phyloP scores from a whole-genome alignment of 2,797 vertebrate genomes.

The Alauda arvensis region DNA sequence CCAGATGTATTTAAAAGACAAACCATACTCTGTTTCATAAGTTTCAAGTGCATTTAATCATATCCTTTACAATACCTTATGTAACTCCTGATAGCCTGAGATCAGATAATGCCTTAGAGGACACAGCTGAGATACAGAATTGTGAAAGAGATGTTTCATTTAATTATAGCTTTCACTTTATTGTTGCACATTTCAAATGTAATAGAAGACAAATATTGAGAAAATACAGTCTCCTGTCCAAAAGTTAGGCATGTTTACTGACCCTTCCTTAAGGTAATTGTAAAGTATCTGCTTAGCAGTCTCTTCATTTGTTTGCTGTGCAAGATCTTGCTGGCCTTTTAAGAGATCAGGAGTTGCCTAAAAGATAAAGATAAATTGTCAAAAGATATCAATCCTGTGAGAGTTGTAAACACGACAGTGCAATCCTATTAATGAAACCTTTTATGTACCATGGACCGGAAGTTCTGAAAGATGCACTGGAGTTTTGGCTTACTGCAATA shows the following conservation, averaged over 20 bases:
- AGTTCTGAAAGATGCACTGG: background rate
- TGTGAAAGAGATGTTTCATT: background rate
- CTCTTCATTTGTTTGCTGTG: constrained; percentile 93
- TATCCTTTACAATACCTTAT: background rate
- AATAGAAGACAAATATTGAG: background rate
- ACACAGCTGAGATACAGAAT: background rate
- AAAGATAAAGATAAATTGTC: constrained; percentile 24
- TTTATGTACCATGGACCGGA: background rate
- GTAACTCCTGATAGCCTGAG: background rate
- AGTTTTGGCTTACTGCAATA: background rate
- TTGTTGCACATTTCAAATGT: background rate
- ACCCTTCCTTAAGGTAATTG: constrained; percentile 97
- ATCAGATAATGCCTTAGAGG: background rate
- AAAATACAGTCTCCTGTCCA: background rate
- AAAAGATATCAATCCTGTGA: background rate
- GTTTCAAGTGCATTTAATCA: background rate
- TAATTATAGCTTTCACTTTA: background rate
- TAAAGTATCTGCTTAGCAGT: constrained; percentile 97
- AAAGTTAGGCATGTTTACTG: constrained; percentile 48
- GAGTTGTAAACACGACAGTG: background rate
- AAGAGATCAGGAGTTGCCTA: constrained; percentile 94
- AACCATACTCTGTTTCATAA: background rate
- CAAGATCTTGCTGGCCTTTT: constrained; percentile 92
- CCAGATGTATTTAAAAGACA: background rate
- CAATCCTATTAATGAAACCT: background rate